These are phyloP conservation scores for Acanthurus leucopareius DNA, from an alignment of 2,797 vertebrate genomes.

Conservation along the genomic window DNA sequence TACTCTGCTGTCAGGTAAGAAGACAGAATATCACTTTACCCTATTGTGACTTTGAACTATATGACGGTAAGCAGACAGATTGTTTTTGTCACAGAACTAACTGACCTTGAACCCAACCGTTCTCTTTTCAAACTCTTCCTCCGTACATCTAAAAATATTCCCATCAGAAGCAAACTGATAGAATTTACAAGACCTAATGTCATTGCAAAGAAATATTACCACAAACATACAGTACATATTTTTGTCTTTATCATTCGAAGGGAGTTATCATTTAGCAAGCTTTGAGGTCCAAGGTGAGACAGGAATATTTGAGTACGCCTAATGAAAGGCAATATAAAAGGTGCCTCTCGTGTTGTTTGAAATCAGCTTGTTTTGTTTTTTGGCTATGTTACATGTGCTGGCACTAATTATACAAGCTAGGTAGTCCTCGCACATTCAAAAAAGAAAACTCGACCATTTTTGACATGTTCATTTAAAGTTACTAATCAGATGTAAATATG, in stretches of 20 bases:
- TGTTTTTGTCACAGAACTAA: constrained; percentile 83
- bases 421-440: constrained; percentile 76
- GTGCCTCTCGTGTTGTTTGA: constrained; percentile 81
- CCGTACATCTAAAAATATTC: constrained; percentile 85
- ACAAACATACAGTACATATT: constrained; percentile 80
- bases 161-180: constrained; percentile 81
- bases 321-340: constrained; percentile 85
- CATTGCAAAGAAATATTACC: constrained; percentile 81
- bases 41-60: constrained; percentile 84
- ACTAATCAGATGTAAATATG: constrained; percentile 89
- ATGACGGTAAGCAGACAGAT: constrained; percentile 84
- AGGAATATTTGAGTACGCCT: constrained; percentile 82
- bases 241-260: constrained; percentile 80
- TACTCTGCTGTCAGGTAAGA: constrained; percentile 78
- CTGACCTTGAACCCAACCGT: constrained; percentile 74
- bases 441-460: constrained; percentile 83
- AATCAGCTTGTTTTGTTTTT: constrained; percentile 82
- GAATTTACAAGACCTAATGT: constrained; percentile 82
- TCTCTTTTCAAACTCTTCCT: constrained; percentile 77
- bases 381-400: constrained; percentile 80
- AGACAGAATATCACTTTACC: constrained; percentile 82
- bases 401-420: constrained; percentile 85
- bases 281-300: constrained; percentile 79
- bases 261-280: constrained; percentile 81
- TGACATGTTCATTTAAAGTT: constrained; percentile 89